These are phyloP conservation scores for Antennarius striatus DNA, from an alignment of 2,113 vertebrate genomes.

Conservation along the genomic window DNA sequence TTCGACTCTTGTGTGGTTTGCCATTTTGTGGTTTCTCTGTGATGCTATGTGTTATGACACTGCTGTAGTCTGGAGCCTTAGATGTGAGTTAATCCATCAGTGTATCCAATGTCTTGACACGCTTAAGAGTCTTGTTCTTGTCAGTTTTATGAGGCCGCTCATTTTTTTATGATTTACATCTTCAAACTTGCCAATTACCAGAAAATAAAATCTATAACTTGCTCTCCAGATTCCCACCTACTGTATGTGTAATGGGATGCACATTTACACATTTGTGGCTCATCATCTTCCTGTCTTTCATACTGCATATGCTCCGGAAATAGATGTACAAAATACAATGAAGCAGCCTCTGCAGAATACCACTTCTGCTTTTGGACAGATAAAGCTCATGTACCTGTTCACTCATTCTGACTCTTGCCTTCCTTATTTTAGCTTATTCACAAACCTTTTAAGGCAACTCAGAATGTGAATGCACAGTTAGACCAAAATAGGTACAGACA, in stretches of 20 bases:
- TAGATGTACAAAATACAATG: no score
- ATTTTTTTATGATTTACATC: conserved; percentile 14
- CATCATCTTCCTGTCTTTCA: neutral
- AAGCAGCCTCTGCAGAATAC: no score
- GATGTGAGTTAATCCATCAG: conserved; percentile 31
- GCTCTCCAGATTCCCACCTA: conserved; percentile 1
- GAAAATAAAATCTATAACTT: conserved; percentile 1
- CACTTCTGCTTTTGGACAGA: no score
- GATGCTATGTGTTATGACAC: conserved; percentile 32
- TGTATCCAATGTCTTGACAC: conserved; percentile 29
- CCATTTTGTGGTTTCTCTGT: conserved; percentile 13
- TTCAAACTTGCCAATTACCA: conserved; percentile 15
- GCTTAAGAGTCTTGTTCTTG: conserved; percentile 21
- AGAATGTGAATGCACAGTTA: no score
- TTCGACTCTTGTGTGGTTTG: conserved; percentile 41
- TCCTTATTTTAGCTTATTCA: no score
- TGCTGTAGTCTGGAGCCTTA: conserved; percentile 21
- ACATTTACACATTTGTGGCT: conserved; percentile 10
- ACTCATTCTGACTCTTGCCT: no score
- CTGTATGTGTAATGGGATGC: neutral
- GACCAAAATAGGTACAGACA: no score
- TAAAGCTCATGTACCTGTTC: no score
- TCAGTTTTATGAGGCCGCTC: conserved; percentile 19
- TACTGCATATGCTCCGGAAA: no score
- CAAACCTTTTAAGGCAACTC: no score